Base-by-base conservation (phyloP, 2,888 invertebrate genomes). In the Strigamia maritima region DNA sequence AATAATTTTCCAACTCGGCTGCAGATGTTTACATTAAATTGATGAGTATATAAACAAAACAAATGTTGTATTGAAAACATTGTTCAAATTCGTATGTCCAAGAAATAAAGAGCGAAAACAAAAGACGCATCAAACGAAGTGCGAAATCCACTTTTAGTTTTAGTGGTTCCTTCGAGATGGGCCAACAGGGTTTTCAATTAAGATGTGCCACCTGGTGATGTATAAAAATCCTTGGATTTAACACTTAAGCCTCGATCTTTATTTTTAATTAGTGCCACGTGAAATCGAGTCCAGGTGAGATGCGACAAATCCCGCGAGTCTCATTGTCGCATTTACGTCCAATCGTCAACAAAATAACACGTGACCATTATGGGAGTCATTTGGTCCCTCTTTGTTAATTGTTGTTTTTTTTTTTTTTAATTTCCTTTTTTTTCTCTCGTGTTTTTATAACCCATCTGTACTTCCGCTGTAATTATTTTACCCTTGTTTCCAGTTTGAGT, bases 391-490 rank as follows among this genome's bases (percentile, higher is more conserved):
- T 19, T 19, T 6, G 0, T 54, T 19, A n/a, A 14, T 60, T 70
- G 1, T 70, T 70, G 12, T 70, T 14, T 28, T 12, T 70, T 70
- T 28, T 70, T 16, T 70, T 70, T 26, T 70, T 14, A 70, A 26
- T 70, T 70, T 28, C 7, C 28, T 70, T 70, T 70, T 28, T n/a
- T 70, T 60, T 19, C 60, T 70, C 49, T 49, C 10, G 35, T 35
- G n/a, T n/a, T n/a, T 70, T 7, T 14, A 14, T 4, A 28, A 70
- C 28, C 28, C 7, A 12, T 28, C 26, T 70, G 70, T 26, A 16
- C 70, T 70, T 70, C 70, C 70, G 26, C 28, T 70, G 24, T 70
- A 70, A 70, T 70, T 70, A 70, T 70, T 70, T 70, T 16, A 28
- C 28, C 60, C 70, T 19, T 22, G 60, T 60, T 60, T 60, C 60